Evolutionary conservation across 1,140 invertebrate genomes (phyloP), one percentile per base, ranked within the genome.

Genomic region (Potamilus streckersoni): DNA sequence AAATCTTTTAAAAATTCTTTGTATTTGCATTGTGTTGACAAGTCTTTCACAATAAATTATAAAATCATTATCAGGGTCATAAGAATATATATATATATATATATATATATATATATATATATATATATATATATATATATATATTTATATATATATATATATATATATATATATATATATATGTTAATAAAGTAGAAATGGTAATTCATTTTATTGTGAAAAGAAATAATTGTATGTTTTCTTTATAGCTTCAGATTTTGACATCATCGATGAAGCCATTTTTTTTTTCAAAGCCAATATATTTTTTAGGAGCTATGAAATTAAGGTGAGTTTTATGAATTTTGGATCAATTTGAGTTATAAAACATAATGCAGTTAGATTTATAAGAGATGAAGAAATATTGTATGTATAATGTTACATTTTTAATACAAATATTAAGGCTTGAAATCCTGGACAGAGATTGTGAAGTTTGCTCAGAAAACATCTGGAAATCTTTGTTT

Each of bases 241-340:
- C 78, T 68, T 85, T 88, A 70, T 74, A 90, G 89, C 92, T 91
- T 56, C 83, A 73, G 94, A 95, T 49, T 91, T 93, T 80, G 98
- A 99, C 90, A 96, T 99, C 80, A 96, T 99, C 80, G 98, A 99
- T 91, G 98, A 99, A 92, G 95, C 97, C 55, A 91, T 99, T 15
- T 95, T 95, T 86, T 99, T 94, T 89, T 99, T 99, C 89, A 99
- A 98, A 92, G 97, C 98, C 2, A 99, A 99, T 91, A 97, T 99
- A 13, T 99, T 99, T 90, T 99, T 99, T 89, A 94, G 97, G 81
- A 99, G 97, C 63, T 99, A 98, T 90, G 98, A 99, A 92, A 97
- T 99, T 73, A 98, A 98, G 93, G 95, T 96, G 92, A 82, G 74
- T 76, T 16, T 63, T 20, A 27, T 49, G 38, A 49, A 1, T 38